Evolutionary conservation across 1,140 invertebrate species (phyloP), one percentile per base, ranked within the genome.

Genomic region (Frieseomelitta varia): DNA sequence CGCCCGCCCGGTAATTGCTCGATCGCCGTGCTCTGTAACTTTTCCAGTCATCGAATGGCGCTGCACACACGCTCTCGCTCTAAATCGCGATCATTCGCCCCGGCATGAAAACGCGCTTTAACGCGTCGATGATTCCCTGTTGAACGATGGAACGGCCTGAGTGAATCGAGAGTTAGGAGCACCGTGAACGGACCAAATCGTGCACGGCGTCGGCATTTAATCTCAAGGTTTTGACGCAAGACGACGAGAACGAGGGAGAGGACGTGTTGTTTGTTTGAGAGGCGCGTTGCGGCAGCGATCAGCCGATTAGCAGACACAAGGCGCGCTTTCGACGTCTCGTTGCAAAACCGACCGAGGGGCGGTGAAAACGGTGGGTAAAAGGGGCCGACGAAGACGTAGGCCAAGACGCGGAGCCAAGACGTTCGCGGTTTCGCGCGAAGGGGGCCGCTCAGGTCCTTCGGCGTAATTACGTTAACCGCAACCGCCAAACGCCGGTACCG

Each of bases 391-490:
- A 47, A 21, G 34, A 51, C n/a, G 85, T 34, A 55, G 76, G 68
- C 69, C 34, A 58, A 75, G 82, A 85, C 78, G 86, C 71, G 58
- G 58, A 82, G 88, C 92, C 92, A 94, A 94, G 93, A 94, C 92
- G 93, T 93, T 93, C 88, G 90, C 90, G 93, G 93, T 94, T 92
- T 93, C 89, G 89, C 91, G 90, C 91, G 92, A 92, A n/a, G 91
- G 91, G 89, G 89, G 88, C 86, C 87, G 68, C 84, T 88, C 88
- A 91, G 90, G 93, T 93, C 93, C 91, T 94, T 92, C 75, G 88
- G 88, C 90, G 93, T 94, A 94, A 94, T 94, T 94, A 94, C 93
- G 89, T 84, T 92, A 92, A 94, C 93, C 93, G 88, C 93, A 94
- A 93, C 91, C 91, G 90, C 93, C 90, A 91, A 93, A 92, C 92